phyloP scores from a whole-genome alignment of 2,113 vertebrate genomes.

The Otolemur garnettii region DNA sequence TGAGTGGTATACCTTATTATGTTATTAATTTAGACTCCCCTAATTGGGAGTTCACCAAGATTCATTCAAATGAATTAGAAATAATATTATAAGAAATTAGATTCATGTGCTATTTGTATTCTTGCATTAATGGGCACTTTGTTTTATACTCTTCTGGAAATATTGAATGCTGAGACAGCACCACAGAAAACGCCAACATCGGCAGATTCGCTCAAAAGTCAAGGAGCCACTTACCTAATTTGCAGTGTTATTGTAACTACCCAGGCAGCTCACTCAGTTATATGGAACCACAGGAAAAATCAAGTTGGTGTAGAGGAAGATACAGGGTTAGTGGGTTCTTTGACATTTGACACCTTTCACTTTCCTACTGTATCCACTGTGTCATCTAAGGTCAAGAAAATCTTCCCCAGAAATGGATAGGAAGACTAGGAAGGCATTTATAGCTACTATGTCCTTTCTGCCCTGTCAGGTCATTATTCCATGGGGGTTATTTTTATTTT shows the following conservation, averaged over 20 bases:
- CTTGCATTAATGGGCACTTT: constrained; percentile 64
- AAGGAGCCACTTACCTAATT: constrained; percentile 59
- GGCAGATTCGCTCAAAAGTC: constrained; percentile 60
- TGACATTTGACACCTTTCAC: constrained; percentile 4
- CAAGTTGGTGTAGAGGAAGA: background rate
- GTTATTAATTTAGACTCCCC: constrained; percentile 15
- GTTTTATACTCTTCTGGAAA: constrained; percentile 64
- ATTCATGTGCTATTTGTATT: constrained; percentile 63
- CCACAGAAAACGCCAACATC: constrained; percentile 29
- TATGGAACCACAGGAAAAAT: background rate
- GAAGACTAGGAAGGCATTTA: background rate
- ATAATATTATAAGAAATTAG: constrained; percentile 62
- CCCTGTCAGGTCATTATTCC: background rate
- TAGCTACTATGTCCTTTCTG: background rate
- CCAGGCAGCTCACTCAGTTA: background rate
- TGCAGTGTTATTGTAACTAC: background rate
- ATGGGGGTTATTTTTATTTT: background rate
- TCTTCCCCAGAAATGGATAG: background rate
- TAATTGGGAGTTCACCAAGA: constrained; percentile 58
- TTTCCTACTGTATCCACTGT: background rate
- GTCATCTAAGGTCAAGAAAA: background rate
- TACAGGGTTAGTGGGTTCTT: background rate
- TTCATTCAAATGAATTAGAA: constrained; percentile 64
- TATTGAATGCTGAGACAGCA: constrained; percentile 76
- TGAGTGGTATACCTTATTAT: background rate